Base-by-base conservation (phyloP, 2,888 invertebrate species). In the Polia nebulosa region DNA sequence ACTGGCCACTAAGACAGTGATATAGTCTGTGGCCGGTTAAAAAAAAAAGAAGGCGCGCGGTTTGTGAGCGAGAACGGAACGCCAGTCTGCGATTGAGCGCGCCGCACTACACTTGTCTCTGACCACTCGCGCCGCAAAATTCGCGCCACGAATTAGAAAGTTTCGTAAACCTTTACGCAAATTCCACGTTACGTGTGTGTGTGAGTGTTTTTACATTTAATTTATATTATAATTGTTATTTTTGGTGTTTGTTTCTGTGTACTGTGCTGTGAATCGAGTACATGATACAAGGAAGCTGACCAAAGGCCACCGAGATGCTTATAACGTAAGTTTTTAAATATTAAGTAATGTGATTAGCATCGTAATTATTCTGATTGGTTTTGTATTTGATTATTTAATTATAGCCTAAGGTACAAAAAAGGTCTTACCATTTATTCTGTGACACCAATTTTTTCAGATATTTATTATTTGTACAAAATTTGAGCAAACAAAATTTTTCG, bases 251-350 rank as follows among this genome's bases (percentile, higher is more conserved):
- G 88, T 89, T 88, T 85, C 87, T 90, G 93, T 91, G 93, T 88
- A 86, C 86, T 92, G 92, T 90, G 88, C 82, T 81, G 81, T 87
- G 88, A 87, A 88, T 92, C 90, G 91, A 88, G 93, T 93, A 90
- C 85, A 92, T 93, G 91, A 87, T 81, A 90, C 87, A 88, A 89
- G 91, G 92, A 92, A 93, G 90, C 89, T 91, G 89, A 90, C 82
- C 78, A 77, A 80, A 89, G 87, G 86, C 85, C 86, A 75, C 72
- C 86, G 56, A 92, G 87, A 95, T 95, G 95, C 94, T 95, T 89
- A 94, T 95, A 94, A 93, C 94, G 95, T 95, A 87, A 94, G 95
- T 94, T 87, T 87, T 84, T 80, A 64, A 72, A 76, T 78, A 68
- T 71, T 66, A 76, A 72, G 62, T 53, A 58, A 56, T 58, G 83